Evolutionary conservation across 2,113 vertebrate species (phyloP).

Genomic region (Cebidichthys violaceus): DNA sequence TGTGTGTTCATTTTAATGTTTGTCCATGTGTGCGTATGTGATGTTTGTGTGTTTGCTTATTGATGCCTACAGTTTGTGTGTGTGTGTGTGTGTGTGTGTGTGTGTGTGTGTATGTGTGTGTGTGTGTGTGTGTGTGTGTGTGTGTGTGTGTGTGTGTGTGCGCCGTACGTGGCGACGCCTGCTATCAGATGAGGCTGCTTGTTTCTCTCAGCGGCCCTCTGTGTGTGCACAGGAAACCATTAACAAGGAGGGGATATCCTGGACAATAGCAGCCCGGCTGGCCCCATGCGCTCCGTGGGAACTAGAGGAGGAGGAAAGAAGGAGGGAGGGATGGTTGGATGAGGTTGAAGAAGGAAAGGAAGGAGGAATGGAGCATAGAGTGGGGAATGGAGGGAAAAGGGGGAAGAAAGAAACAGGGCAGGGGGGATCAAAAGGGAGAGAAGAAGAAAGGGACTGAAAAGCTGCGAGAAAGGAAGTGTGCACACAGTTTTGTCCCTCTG

Average conservation of each 20-base stretch:
- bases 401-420: slow-evolving; percentile 28
- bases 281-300: slow-evolving; percentile 76
- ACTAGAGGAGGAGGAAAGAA: slow-evolving; percentile 61
- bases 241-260: slow-evolving; percentile 87
- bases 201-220: slow-evolving; percentile 74
- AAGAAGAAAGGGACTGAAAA: slow-evolving; percentile 40
- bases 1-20: neutral
- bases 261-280: slow-evolving; percentile 79
- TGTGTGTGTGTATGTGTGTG: slow-evolving; percentile 32
- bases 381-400: slow-evolving; percentile 38
- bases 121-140: slow-evolving; percentile 12
- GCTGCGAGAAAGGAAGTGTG: slow-evolving; percentile 64
- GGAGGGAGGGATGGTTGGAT: slow-evolving; percentile 62
- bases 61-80: slow-evolving; percentile 27
- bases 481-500: slow-evolving; percentile 71
- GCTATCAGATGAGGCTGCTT: slow-evolving; percentile 69
- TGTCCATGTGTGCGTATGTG: slow-evolving; percentile 1
- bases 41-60: slow-evolving; percentile 19
- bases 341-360: slow-evolving; percentile 56
- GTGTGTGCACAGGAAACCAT: slow-evolving; percentile 87
- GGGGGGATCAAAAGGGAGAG: slow-evolving; percentile 43
- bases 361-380: slow-evolving; percentile 43
- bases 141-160: slow-evolving; percentile 14
- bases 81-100: too few species aligned
- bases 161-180: slow-evolving; percentile 29